Base-by-base conservation (phyloP, 2,797 vertebrate species). In the Glossophaga mutica region DNA sequence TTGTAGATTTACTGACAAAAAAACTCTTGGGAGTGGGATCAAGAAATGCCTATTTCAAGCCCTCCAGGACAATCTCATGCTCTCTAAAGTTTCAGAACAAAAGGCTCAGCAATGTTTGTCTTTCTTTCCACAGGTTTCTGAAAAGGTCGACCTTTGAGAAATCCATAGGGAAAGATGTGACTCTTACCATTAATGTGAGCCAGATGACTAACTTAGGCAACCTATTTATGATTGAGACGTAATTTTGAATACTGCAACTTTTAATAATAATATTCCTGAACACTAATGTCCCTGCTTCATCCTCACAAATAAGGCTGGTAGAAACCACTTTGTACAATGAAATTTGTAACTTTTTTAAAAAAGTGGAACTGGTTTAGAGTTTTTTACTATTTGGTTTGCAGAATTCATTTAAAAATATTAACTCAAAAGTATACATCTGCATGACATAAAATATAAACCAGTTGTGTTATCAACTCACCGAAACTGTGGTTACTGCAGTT, bases 401-500 rank as follows among this genome's bases (percentile, higher is more conserved):
- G 48, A 67, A 65, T 87, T 94, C 88, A 10, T 94, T 94, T 88
- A 73, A 14, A 92, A 84, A 73, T 71, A 82, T 32, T 5, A 93
- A 83, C 26, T 88, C 8, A 90, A 86, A 77, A 90, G 29, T 83
- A 19, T 76, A 12, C 46, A 19, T 62, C 42, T 62, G 22, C 19
- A 42, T 16, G 24, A 19, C 14, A 70, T 29, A 71, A 94, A 55
- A 68, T 91, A 79, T 44, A 62, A 67, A 21, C 7, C 11, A 78
- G 6, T 59, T 57, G 1, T 2, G 22, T 14, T 48, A 29, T 67
- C n/a, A 92, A 18, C 39, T 70, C 44, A 74, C 37, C 55, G 22
- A 59, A 87, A 82, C 21, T 67, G 9, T 76, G 4, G 3, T 73
- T 68, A 67, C 32, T 91, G 7, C 26, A 83, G 37, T 26, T 67